Evolutionary conservation across 2,113 vertebrate species (phyloP), one percentile per base, ranked within the genome.

Genomic region (Brachionichthys hirsutus): DNA sequence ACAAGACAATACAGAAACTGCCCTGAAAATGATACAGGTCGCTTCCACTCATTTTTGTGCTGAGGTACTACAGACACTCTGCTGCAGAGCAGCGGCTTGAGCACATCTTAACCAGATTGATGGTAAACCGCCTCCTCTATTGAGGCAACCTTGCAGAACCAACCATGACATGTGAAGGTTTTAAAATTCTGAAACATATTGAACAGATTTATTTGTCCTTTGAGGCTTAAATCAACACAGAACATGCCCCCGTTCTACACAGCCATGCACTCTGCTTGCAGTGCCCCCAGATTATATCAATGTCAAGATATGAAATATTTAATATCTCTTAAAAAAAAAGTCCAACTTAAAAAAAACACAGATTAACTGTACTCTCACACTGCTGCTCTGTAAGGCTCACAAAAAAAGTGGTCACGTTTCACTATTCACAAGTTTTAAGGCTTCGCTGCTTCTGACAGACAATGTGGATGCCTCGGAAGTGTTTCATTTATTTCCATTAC

Each of bases 401-500:
- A 54, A 67, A 83, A 89, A 83, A 81, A 59, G 57, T 48, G 30
- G 74, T 88, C 87, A 77, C 67, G 77, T 85, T 63, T 70, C 52
- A 81, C 88, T 82, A 69, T 61, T 71, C 70, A 36, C 60, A 75
- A 42, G 14, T n/a, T 62, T 63, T 56, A 59, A 71, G 19, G 80
- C 72, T 57, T 88, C 85, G 48, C 53, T 67, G 75, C 73, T 41
- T 67, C 51, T 61, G 56, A 78, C 78, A 71, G 83, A 79, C 24
- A 52, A 48, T 43, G 45, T 19, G 24, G 55, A 57, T 38, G 48
- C 24, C 24, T 55, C 14, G 0, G 40, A 60, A 12, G 61, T 47
- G 41, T 62, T 73, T 46, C 5, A 36, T 24, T 38, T 53, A 22
- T 53, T 19, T 41, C 17, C 15, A 40, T n/a, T 16, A 12, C 46